phyloP scores from a whole-genome alignment of 2,797 vertebrate genomes.

The Pelobates cultripes region DNA sequence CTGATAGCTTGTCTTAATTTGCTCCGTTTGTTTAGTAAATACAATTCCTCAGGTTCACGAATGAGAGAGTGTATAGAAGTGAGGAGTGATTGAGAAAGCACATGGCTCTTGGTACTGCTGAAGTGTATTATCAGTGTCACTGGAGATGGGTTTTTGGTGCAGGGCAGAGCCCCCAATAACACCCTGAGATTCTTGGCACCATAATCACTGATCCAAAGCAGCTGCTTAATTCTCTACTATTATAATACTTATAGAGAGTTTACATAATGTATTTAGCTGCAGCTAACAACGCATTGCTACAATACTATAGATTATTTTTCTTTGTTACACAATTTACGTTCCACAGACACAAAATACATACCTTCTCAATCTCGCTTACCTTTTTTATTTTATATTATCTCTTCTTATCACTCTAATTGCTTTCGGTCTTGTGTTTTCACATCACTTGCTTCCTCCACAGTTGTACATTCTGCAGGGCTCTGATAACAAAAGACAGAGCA shows the following conservation, averaged over 20 bases:
- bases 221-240: too few relatives aligned
- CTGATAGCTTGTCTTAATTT: too few relatives aligned
- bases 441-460: neutral
- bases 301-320: neutral
- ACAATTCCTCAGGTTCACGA: too few relatives aligned
- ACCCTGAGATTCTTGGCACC: too few relatives aligned
- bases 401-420: constrained; percentile 45
- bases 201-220: too few relatives aligned
- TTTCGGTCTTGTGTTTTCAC: constrained; percentile 24
- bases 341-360: neutral
- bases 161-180: too few relatives aligned
- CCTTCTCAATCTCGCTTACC: neutral
- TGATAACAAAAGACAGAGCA: constrained; percentile 31
- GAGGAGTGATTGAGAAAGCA: too few relatives aligned
- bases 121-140: too few relatives aligned
- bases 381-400: constrained; percentile 3
- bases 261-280: neutral
- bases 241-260: neutral
- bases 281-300: neutral
- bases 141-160: too few relatives aligned
- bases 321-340: constrained; percentile 27
- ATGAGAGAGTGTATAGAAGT: too few relatives aligned
- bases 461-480: constrained; percentile 15
- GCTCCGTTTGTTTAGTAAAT: too few relatives aligned
- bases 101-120: too few relatives aligned